Evolutionary conservation across 2,797 vertebrate species (phyloP), one percentile per base, ranked within the genome.

Genomic region (Novumbra hubbsi): DNA sequence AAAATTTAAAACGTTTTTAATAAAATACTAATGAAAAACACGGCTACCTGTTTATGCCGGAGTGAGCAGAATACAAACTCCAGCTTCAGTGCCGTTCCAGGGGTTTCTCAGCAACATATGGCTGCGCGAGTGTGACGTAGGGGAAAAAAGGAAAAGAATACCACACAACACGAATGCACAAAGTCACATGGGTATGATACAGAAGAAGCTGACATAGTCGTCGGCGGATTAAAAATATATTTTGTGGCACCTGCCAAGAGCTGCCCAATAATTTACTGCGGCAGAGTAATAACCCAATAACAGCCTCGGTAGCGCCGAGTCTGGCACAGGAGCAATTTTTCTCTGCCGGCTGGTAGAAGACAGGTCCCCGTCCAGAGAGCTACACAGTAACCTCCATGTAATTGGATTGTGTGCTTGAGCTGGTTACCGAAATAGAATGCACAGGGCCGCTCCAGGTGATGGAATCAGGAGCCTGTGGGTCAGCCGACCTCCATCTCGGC

Each of bases 371-470:
- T 83, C 74, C 64, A 73, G 34, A 79, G 68, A 81, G 81, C 74
- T 73, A 79, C 69, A 73, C 77, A 52, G 78, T 87, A 83, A 86
- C 88, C 81, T 83, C 76, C 64, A 45, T 76, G 81, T 90, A 91
- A 92, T 88, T 90, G 88, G 88, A 92, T 91, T 93, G 90, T 80
- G 88, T 77, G 78, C 83, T 87, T 9, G 86, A 91, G 88, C 88
- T 80, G 86, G 88, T 86, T 88, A 91, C 86, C 81, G 80, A 90
- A 92, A 91, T 86, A 92, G 89, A 88, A 85, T 75, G 72, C 68
- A 77, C 74, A 64, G 70, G 70, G 78, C 79, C 74, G 82, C 75
- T 85, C 76, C 84, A 88, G 82, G 84, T 87, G 89, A 91, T 85
- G 80, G 84, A 88, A 87, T 88, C 84, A 83, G 80, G 81, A 84